phyloP scores from a whole-genome alignment of 2,113 vertebrate genomes.

The Sinocyclocheilus anshuiensis region DNA sequence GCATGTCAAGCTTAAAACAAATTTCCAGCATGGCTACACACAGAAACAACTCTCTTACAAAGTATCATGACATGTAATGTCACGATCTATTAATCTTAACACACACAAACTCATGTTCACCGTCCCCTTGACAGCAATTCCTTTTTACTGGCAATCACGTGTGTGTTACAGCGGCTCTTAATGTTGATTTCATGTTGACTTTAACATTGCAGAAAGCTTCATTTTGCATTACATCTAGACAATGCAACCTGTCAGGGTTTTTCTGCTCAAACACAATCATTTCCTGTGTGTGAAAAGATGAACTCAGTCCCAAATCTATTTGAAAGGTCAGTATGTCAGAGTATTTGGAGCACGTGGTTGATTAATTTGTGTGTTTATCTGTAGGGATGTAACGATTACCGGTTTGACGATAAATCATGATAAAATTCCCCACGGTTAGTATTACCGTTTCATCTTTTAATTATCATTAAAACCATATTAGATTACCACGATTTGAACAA shows the following conservation, averaged over 20 bases:
- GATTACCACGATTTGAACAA: too few relatives aligned
- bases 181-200: neutral
- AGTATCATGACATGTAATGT: constrained; percentile 1
- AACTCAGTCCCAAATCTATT: neutral
- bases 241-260: neutral
- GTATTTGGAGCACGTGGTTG: neutral
- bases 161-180: constrained; percentile 5
- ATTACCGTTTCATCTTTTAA: too few relatives aligned
- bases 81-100: constrained; percentile 1
- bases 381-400: too few relatives aligned
- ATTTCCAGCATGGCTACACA: neutral
- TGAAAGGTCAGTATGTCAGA: neutral
- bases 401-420: too few relatives aligned
- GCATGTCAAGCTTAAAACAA: neutral
- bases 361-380: constrained; percentile 10
- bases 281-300: constrained; percentile 6
- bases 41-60: neutral
- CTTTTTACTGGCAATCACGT: constrained; percentile 4
- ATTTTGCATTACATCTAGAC: neutral
- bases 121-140: neutral
- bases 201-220: neutral
- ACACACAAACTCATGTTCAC: constrained; percentile 16
- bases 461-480: too few relatives aligned
- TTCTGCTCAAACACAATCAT: neutral
- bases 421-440: too few relatives aligned